Percentiles rank a stretch among this genome's conserved stretches.
These are phyloP conservation scores for Rallus limicola DNA, from an alignment of 2,113 vertebrate genomes.

Conservation along the genomic window DNA sequence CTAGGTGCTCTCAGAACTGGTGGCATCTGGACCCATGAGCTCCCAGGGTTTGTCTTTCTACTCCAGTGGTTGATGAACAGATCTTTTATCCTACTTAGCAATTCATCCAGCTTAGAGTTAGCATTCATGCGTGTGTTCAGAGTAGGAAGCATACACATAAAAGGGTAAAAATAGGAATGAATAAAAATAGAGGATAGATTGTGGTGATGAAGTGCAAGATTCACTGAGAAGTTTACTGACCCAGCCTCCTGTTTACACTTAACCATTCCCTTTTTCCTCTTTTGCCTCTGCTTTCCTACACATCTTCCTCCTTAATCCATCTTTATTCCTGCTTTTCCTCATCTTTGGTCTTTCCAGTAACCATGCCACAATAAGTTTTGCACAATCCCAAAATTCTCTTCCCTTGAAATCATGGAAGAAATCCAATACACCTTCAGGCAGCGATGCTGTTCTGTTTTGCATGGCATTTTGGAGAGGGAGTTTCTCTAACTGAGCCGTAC, in stretches of 20 bases:
- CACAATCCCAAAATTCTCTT: not conserved
- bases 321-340: not conserved
- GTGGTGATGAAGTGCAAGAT: not conserved
- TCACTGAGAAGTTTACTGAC: not conserved
- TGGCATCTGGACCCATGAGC: not conserved
- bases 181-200: not conserved
- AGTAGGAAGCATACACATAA: not conserved
- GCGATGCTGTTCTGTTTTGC: no score
- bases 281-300: not conserved
- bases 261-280: not conserved
- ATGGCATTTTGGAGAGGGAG: not conserved
- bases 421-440: not conserved
- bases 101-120: not conserved
- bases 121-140: not conserved
- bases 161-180: not conserved
- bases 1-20: not conserved
- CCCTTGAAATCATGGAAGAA: not conserved
- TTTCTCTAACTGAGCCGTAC: not conserved
- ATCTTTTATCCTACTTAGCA: not conserved
- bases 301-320: not conserved
- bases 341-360: not conserved
- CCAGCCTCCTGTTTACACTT: not conserved
- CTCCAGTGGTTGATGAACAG: not conserved
- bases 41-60: not conserved
- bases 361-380: not conserved